Evolutionary conservation across 92 coral and sea anemone species (phyloP).

Genomic region (Porites cylindrica): DNA sequence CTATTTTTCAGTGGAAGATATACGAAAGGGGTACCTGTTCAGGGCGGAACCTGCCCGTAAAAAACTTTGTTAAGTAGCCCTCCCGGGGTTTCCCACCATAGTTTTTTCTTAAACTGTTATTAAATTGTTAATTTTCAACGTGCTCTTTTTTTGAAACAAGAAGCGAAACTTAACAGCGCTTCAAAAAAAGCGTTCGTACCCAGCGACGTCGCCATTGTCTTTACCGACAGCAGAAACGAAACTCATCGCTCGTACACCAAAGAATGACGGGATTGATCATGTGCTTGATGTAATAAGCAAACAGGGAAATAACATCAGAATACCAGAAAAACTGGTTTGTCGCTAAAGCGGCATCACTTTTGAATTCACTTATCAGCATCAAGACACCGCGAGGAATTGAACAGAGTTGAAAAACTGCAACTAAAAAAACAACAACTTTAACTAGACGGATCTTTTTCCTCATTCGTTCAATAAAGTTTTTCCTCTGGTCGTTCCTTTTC

Average conservation of each 20-base stretch:
- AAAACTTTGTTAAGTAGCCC: too few species aligned
- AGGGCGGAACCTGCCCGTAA: too few species aligned
- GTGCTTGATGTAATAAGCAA: slow-evolving; percentile 73
- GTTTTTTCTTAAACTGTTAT: too few species aligned
- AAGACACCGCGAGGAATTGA: slow-evolving; percentile 76
- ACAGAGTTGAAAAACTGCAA: slow-evolving; percentile 70
- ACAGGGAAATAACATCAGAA: slow-evolving; percentile 53
- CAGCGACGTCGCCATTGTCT: neutral
- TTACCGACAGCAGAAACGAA: slow-evolving; percentile 49
- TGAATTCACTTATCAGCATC: slow-evolving; percentile 69
- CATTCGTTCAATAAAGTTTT: slow-evolving; percentile 14
- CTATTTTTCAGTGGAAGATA: too few species aligned
- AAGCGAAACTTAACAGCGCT: too few species aligned
- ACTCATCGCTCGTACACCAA: slow-evolving; percentile 71
- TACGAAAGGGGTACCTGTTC: too few species aligned
- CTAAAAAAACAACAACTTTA: slow-evolving; percentile 59
- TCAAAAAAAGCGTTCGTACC: too few species aligned
- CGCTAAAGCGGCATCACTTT: neutral
- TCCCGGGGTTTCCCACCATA: too few species aligned
- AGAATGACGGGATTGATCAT: slow-evolving; percentile 79
- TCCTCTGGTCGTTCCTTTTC: neutral
- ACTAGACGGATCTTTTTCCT: slow-evolving; percentile 59
- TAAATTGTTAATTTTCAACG: too few species aligned
- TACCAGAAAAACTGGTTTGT: slow-evolving; percentile 43
- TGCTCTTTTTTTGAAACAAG: too few species aligned